These are phyloP conservation scores for Lophotis ruficrista DNA, from an alignment of 2,113 vertebrate genomes.

Conservation along the genomic window DNA sequence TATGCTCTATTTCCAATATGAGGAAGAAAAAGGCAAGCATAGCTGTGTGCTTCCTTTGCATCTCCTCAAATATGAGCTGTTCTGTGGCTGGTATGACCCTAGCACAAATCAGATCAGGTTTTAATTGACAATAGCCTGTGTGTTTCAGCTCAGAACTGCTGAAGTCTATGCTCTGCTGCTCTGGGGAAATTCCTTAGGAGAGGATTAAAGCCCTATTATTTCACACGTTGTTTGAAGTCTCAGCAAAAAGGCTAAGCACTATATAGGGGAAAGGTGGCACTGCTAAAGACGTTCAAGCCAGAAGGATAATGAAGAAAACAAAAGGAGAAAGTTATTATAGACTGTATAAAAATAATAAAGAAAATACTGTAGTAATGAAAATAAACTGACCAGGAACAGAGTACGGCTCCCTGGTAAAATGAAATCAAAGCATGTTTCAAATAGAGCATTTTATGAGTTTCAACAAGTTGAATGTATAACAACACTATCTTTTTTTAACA, in stretches of 20 bases:
- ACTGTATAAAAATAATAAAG: background rate
- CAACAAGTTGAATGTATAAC: background rate
- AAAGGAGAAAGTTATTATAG: background rate
- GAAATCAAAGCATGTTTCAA: background rate
- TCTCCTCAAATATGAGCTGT: background rate
- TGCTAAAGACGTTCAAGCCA: background rate
- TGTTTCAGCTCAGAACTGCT: background rate
- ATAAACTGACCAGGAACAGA: background rate
- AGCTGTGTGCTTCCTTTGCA: background rate
- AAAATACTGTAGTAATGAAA: background rate
- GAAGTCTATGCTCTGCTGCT: background rate
- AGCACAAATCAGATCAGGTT: background rate
- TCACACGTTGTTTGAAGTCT: background rate
- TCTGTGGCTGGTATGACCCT: background rate
- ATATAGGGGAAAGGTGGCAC: background rate
- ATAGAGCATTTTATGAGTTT: background rate
- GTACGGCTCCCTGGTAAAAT: background rate
- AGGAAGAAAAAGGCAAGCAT: background rate
- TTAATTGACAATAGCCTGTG: background rate
- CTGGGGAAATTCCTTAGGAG: background rate
- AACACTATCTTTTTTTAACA: background rate
- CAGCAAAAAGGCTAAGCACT: background rate
- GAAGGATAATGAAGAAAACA: background rate
- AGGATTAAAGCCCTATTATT: background rate
- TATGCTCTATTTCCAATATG: background rate